Percentiles rank a stretch among this genome's conserved stretches.
phyloP scores from a whole-genome alignment of 2,797 vertebrate genomes.

The Galago senegalensis region DNA sequence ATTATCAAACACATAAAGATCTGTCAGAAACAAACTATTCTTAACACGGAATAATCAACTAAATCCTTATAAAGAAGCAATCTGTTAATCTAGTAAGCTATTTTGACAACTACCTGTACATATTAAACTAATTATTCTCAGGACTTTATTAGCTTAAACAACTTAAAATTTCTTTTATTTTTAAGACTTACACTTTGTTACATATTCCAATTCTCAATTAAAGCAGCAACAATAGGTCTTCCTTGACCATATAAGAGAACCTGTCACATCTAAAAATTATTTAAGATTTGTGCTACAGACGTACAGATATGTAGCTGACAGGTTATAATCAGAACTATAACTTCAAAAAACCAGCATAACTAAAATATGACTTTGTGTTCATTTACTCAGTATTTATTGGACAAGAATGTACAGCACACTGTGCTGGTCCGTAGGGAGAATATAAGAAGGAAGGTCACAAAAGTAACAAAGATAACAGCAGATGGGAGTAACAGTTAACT shows the following conservation, averaged over 20 bases:
- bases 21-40: slow-evolving; percentile 47
- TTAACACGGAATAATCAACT: slow-evolving; percentile 44
- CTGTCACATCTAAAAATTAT: slow-evolving; percentile 32
- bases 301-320: slow-evolving; percentile 37
- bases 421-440: background rate
- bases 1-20: slow-evolving; percentile 58
- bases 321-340: slow-evolving; percentile 43
- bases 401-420: background rate
- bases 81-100: slow-evolving; percentile 35
- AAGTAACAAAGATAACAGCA: background rate
- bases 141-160: background rate
- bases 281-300: slow-evolving; percentile 25
- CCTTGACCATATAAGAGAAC: slow-evolving; percentile 38
- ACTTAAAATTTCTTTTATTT: slow-evolving; percentile 35
- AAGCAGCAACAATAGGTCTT: slow-evolving; percentile 15
- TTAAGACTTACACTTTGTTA: slow-evolving; percentile 30
- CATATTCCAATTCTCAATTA: slow-evolving; percentile 10
- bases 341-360: slow-evolving; percentile 41
- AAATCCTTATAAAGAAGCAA: slow-evolving; percentile 57
- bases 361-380: slow-evolving; percentile 49
- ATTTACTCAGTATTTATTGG: slow-evolving; percentile 37
- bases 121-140: slow-evolving; percentile 50
- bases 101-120: slow-evolving; percentile 23
- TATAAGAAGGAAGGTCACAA: background rate
- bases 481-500: background rate